Evolutionary conservation across 2,888 invertebrate genomes (phyloP), one percentile per base, ranked within the genome.

Genomic region (Troides oblongomaculatus): DNA sequence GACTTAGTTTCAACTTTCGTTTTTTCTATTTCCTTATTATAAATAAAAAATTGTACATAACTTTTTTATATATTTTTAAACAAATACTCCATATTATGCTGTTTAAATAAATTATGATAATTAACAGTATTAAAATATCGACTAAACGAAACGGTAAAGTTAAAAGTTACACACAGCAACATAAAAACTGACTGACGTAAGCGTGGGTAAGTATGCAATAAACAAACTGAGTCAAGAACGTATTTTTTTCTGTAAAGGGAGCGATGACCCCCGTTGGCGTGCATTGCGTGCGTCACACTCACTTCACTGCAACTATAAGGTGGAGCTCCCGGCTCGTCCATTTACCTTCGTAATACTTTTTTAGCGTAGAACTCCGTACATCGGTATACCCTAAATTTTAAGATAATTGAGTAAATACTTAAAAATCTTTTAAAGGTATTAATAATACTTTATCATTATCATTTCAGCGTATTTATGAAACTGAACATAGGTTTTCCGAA

Each of bases 191-290:
- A 72, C 73, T 79, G 79, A 82, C 82, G 81, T 81, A 79, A 81
- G 79, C 75, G 72, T 72, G 71, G 73, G 76, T 78, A 77, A 79
- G 78, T 76, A 79, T 80, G 80, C 79, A 80, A 79, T 81, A 85
- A 83, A 83, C 81, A 79, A 81, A 83, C 80, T 88, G 86, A 89
- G 81, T 89, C 86, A 88, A 82, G 77, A 77, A 78, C 80, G 82
- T 84, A 83, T 83, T 85, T 85, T 80, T 83, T 81, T 75, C 76
- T 76, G 76, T 80, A 85, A 81, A 73, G 86, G 82, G 90, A 86
- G 84, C 91, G 89, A 82, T 85, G 90, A 90, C 90, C 90, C 87
- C 81, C 79, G 74, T 80, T 85, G 84, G 85, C 85, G 84, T 83
- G 81, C 77, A 73, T 74, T 66, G 71, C 70, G 78, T 78, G 76